These are phyloP conservation scores for Microtus richardsoni DNA, from an alignment of 2,113 vertebrate species.

Conservation along the genomic window DNA sequence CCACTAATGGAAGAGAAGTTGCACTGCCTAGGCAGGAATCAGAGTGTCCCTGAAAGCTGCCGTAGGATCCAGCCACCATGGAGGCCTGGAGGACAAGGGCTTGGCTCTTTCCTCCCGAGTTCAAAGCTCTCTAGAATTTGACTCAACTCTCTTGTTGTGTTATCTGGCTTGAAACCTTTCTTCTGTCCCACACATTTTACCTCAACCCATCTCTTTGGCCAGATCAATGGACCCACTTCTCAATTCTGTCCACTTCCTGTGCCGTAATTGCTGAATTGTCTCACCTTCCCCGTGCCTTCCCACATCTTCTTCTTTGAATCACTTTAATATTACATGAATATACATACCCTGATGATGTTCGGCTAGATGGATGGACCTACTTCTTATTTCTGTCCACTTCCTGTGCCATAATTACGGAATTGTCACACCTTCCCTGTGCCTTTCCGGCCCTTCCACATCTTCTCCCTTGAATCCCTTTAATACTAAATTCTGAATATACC, in stretches of 20 bases:
- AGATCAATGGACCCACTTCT: background rate
- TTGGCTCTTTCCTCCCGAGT: too few relatives aligned
- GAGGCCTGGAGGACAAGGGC: background rate
- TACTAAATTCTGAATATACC: too few relatives aligned
- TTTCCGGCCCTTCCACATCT: too few relatives aligned
- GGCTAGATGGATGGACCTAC: too few relatives aligned
- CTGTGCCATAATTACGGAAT: too few relatives aligned
- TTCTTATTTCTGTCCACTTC: background rate
- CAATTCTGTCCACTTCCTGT: background rate
- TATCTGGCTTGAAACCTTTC: background rate
- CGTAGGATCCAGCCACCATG: too few relatives aligned
- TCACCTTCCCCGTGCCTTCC: too few relatives aligned
- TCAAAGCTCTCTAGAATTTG: background rate
- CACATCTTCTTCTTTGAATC: too few relatives aligned
- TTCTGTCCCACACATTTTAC: background rate
- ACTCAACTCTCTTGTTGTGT: background rate
- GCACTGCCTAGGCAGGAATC: background rate
- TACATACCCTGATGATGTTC: too few relatives aligned
- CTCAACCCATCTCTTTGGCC: background rate
- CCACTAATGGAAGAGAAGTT: background rate
- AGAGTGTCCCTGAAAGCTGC: background rate
- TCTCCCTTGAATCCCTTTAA: background rate
- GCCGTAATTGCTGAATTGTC: too few relatives aligned
- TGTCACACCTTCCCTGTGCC: too few relatives aligned
- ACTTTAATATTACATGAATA: too few relatives aligned